Conservation (phyloP, 2,888 invertebrate species). For the Xanthorhoe designata region DNA sequence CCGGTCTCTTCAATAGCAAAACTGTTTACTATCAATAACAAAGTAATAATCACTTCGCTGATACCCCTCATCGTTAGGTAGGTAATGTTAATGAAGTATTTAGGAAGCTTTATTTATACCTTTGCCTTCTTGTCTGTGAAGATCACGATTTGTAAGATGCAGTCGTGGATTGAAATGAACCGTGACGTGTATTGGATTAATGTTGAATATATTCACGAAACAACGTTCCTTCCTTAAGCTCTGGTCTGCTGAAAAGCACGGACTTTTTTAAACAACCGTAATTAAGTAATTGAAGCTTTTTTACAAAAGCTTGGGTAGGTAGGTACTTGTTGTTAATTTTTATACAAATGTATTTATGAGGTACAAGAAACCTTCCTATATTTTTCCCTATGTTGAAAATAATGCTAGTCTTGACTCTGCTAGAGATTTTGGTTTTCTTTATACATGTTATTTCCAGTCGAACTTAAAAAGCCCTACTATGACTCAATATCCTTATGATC, state of each 20-base stretch:
- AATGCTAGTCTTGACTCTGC: too few relatives aligned
- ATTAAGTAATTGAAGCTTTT: too few relatives aligned
- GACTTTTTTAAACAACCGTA: too few relatives aligned
- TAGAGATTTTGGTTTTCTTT: neutral
- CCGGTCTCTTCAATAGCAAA: slow-evolving; percentile 21
- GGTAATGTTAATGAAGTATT: slow-evolving; percentile 51
- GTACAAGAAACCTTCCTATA: too few relatives aligned
- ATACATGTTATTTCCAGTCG: neutral
- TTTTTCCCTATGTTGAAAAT: too few relatives aligned
- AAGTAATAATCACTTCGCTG: slow-evolving; percentile 38
- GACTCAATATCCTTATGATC: neutral
- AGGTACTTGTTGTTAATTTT: too few relatives aligned
- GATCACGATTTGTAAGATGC: slow-evolving; percentile 61
- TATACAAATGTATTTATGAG: too few relatives aligned
- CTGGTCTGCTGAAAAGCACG: neutral
- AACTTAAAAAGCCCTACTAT: neutral
- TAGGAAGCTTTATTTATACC: slow-evolving; percentile 71
- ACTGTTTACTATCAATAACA: slow-evolving; percentile 25
- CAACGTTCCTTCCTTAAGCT: neutral
- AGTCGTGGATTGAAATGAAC: slow-evolving; percentile 24
- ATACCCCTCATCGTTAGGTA: slow-evolving; percentile 58
- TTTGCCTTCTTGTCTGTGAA: slow-evolving; percentile 62
- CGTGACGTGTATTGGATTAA: slow-evolving; percentile 3
- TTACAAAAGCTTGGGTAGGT: too few relatives aligned
- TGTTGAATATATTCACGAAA: neutral